These are phyloP conservation scores for Podocnemis expansa DNA, from an alignment of 2,113 vertebrate species.

Conservation along the genomic window DNA sequence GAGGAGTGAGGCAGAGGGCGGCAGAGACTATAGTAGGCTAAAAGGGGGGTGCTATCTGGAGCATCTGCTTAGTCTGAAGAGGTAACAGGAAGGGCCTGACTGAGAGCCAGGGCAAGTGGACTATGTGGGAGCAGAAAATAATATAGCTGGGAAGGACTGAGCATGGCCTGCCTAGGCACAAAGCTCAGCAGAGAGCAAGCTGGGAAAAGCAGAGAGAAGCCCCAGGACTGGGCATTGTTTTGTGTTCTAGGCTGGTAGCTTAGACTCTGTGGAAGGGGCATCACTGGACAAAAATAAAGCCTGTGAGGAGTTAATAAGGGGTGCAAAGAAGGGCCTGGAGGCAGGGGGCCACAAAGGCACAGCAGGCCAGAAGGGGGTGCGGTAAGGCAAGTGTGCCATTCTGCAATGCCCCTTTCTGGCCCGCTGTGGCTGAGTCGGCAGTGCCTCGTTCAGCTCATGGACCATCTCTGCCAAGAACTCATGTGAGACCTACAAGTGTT, in stretches of 20 bases:
- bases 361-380: background rate
- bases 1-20: background rate
- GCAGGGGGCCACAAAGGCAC: background rate
- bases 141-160: background rate
- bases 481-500: no score
- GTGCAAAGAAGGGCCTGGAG: background rate
- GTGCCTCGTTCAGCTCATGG: background rate
- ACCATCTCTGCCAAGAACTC: no score
- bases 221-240: background rate
- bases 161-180: background rate
- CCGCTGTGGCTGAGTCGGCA: background rate
- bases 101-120: background rate
- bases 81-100: background rate
- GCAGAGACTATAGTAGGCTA: background rate
- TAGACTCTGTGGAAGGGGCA: background rate
- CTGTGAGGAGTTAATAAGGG: background rate
- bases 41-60: background rate
- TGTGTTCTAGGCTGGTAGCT: background rate
- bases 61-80: background rate
- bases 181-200: background rate
- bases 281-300: background rate
- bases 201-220: background rate
- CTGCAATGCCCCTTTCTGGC: background rate
- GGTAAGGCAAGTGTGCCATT: background rate
- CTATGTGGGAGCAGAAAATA: background rate